A percentile compares a stretch with the other conserved stretches of the same genome.
Evolutionary conservation across 1,140 invertebrate species (phyloP).

Genomic region (Cotesia glomerata): DNA sequence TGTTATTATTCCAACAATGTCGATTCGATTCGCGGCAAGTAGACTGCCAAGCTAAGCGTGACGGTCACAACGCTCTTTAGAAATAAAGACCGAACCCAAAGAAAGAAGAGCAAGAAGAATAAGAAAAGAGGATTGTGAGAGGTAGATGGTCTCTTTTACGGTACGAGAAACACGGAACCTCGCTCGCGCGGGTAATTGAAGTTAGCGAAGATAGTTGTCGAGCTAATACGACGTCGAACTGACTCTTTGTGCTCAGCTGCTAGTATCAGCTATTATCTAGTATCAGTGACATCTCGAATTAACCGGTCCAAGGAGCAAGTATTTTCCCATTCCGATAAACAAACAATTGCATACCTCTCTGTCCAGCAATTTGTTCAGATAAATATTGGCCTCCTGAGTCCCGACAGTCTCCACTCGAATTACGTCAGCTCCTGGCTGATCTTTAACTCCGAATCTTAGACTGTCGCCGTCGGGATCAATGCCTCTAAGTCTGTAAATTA

Average conservation of each 20-base stretch:
- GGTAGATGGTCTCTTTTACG: conserved; percentile 37
- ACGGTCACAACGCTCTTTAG: conserved; percentile 47
- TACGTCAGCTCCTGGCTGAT: conserved; percentile 80
- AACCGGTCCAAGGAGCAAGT: not conserved
- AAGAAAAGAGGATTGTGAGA: conserved; percentile 17
- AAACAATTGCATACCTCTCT: conserved; percentile 72
- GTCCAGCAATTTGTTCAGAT: conserved; percentile 87
- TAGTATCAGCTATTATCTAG: not conserved
- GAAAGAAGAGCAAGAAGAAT: not conserved
- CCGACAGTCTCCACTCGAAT: conserved; percentile 82
- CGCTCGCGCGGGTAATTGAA: conserved; percentile 19
- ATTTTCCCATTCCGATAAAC: not conserved
- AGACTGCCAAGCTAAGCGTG: conserved; percentile 41
- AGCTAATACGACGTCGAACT: not conserved
- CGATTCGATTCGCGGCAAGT: conserved; percentile 45
- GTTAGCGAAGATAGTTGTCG: conserved; percentile 7
- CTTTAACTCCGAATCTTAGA: conserved; percentile 81
- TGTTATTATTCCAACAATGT: conserved; percentile 42
- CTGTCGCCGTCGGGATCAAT: conserved; percentile 85
- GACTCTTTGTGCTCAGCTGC: not conserved
- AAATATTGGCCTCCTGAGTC: conserved; percentile 83
- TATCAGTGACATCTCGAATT: not conserved
- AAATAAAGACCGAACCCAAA: not conserved
- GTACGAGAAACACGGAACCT: conserved; percentile 30
- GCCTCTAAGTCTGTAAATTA: conserved; percentile 82